These are phyloP conservation scores for Microplitis deprimator DNA, from an alignment of 2,888 invertebrate species.

Conservation along the genomic window DNA sequence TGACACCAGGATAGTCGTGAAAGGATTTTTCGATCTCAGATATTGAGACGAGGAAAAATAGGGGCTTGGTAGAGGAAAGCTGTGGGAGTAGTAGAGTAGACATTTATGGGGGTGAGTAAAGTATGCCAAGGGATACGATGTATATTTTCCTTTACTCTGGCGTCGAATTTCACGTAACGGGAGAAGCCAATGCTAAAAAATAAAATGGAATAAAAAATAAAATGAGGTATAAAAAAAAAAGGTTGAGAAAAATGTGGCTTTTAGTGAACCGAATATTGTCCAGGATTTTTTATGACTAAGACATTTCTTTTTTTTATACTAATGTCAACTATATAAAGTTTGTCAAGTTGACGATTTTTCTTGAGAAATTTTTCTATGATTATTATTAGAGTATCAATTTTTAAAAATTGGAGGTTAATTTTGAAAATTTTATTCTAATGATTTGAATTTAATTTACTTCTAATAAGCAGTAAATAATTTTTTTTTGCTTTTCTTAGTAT, in stretches of 20 bases:
- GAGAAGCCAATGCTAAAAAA: constrained; percentile 49
- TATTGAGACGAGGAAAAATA: constrained; percentile 38
- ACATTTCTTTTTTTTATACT: no score
- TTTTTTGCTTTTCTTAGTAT: no score
- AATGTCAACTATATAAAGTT: no score
- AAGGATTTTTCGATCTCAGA: constrained; percentile 43
- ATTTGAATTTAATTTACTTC: no score
- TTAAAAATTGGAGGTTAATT: no score
- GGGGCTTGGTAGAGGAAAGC: background rate
- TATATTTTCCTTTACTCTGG: constrained; percentile 62
- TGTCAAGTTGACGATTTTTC: no score
- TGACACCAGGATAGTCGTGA: constrained; percentile 39
- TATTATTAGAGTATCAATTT: no score
- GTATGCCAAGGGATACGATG: constrained; percentile 35
- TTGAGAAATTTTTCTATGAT: no score
- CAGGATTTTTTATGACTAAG: constrained; percentile 17
- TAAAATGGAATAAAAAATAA: background rate
- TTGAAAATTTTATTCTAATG: no score
- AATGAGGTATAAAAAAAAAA: background rate
- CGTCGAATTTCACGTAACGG: constrained; percentile 63
- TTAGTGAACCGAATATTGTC: constrained; percentile 35
- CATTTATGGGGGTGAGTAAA: constrained; percentile 20
- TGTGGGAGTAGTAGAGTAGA: constrained; percentile 13
- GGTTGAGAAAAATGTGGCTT: constrained; percentile 29
- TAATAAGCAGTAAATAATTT: no score